Percentiles rank a stretch among this genome's conserved stretches.
These are phyloP conservation scores for Homarus americanus DNA, from an alignment of 1,140 invertebrate species.

Conservation along the genomic window DNA sequence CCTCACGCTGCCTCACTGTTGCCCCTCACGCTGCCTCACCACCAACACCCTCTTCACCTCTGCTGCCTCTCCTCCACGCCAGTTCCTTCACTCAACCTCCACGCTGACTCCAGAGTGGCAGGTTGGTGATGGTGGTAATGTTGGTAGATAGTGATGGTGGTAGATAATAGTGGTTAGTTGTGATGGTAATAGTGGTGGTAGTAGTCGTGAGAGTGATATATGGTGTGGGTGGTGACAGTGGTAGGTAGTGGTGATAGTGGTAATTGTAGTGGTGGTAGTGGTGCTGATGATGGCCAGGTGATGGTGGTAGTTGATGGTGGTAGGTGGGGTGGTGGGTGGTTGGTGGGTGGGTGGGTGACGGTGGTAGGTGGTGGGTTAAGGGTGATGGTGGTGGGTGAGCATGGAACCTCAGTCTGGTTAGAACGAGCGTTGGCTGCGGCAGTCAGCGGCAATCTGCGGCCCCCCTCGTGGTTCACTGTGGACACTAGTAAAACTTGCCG, in stretches of 20 bases:
- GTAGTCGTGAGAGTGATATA: background rate
- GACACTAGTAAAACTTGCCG: background rate
- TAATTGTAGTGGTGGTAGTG: too few relatives aligned
- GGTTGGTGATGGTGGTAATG: background rate
- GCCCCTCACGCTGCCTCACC: background rate
- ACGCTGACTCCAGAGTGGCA: background rate
- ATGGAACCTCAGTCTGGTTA: background rate
- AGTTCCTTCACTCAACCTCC: too few relatives aligned
- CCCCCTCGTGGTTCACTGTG: background rate
- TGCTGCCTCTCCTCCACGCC: background rate
- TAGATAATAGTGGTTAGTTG: too few relatives aligned
- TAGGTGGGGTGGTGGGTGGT: too few relatives aligned
- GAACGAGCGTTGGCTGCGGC: background rate
- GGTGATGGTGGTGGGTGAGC: background rate
- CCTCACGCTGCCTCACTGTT: slow-evolving; percentile 6
- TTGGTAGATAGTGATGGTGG: too few relatives aligned
- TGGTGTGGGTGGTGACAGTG: too few relatives aligned
- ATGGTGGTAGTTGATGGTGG: too few relatives aligned
- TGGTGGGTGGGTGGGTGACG: too few relatives aligned
- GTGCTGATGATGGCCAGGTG: too few relatives aligned
- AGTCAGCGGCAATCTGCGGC: background rate
- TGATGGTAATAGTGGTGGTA: background rate
- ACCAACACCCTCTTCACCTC: background rate
- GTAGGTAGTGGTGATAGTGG: too few relatives aligned
- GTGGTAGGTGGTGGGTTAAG: background rate